Evolutionary conservation across 2,888 invertebrate species (phyloP), one percentile per base, ranked within the genome.

Genomic region (Euplagia quadripunctaria): DNA sequence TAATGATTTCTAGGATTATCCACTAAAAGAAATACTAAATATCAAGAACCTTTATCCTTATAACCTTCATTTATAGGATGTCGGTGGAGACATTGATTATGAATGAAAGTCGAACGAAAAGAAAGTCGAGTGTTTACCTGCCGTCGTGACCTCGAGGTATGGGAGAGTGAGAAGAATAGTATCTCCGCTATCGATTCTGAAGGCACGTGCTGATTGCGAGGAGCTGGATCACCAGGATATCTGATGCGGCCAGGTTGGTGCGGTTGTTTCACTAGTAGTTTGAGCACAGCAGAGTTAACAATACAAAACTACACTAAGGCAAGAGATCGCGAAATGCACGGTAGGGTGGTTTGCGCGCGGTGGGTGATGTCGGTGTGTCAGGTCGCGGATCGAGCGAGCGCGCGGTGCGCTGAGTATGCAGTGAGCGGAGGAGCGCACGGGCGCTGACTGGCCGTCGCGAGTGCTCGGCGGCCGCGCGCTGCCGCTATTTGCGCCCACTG

Each of bases 401-500:
- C 76, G 73, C 67, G 74, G 74, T 61, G 64, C 63, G 63, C 70
- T 64, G 69, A 64, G 68, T 46, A 61, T 70, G 70, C 75, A 79
- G 84, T 82, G 80, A 81, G 85, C 84, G 82, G 79, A 76, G 78
- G 83, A 79, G 84, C 87, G 90, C 87, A 87, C 91, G 89, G 86
- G 88, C 89, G 90, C 89, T 87, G 86, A 89, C 90, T 90, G 91
- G 81, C 85, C 82, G 83, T 81, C 74, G 84, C 81, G 84, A 82
- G 79, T 79, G 87, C 82, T 85, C 85, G 85, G 82, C 85, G 91
- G 92, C 90, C 91, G 92, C 91, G 93, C 93, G 91, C 93, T 93
- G 92, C 90, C 93, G 94, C 94, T 94, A 94, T 94, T 94, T 94
- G 93, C 92, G 92, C 91, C 90, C 90, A 90, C 91, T 89, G 92